Conservation (phyloP, 2,797 vertebrate genomes). For the Phrynocephalus forsythii region DNA sequence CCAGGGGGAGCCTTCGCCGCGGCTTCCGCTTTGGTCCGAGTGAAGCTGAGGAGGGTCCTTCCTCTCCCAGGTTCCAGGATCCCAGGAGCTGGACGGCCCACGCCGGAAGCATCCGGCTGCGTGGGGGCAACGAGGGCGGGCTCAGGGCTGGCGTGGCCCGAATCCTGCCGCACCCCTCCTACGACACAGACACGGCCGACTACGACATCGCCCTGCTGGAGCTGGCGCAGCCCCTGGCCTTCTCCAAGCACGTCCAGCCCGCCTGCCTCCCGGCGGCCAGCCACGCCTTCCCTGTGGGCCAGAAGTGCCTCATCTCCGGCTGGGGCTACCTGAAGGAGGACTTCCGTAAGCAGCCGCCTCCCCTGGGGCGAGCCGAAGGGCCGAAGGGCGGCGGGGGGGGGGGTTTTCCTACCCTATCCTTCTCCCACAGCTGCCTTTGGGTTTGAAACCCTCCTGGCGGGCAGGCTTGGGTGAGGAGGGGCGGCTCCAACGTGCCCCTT, state of each 20-base stretch:
- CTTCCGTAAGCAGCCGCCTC: conserved; percentile 76
- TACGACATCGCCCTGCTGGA: conserved; percentile 89
- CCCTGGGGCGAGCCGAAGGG: no score
- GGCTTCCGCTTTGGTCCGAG: neutral
- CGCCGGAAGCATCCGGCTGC: conserved; percentile 83
- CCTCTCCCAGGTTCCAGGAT: conserved; percentile 74
- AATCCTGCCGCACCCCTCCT: conserved; percentile 84
- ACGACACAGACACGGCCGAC: conserved; percentile 85
- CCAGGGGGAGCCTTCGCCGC: no score
- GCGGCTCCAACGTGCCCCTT: no score
- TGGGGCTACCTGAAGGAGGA: conserved; percentile 91
- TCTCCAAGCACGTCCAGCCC: conserved; percentile 86
- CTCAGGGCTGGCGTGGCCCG: conserved; percentile 81
- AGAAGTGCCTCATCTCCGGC: conserved; percentile 91
- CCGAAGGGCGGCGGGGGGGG: no score
- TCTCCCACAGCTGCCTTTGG: no score
- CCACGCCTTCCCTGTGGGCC: conserved; percentile 84
- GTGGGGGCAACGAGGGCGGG: conserved; percentile 74
- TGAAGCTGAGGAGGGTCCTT: neutral
- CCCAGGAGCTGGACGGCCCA: conserved; percentile 83
- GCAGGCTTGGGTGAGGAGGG: no score
- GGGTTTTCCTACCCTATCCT: no score
- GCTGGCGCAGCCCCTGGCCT: conserved; percentile 83
- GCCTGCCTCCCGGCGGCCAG: conserved; percentile 86
- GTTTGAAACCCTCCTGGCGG: no score